phyloP scores from a whole-genome alignment of 2,888 invertebrate species.

The Drosophila parthenogenetica region DNA sequence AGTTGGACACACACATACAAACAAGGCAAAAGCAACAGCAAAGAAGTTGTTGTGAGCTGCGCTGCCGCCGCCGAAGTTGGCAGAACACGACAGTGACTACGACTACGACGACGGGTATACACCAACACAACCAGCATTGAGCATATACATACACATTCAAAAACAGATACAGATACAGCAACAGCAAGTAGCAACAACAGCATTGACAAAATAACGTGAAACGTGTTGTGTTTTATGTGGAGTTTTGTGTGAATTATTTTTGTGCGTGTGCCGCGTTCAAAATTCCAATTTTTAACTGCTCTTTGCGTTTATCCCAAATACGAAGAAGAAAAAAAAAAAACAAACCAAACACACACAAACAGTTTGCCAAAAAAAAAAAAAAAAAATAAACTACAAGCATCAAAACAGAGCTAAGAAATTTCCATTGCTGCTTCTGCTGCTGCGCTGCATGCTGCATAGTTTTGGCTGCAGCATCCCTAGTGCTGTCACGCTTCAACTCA shows the following conservation, averaged over 20 bases:
- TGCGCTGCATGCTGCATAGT: conserved; percentile 34
- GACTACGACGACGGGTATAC: conserved; percentile 39
- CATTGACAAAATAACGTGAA: conserved; percentile 53
- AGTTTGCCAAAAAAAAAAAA: conserved; percentile 1
- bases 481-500: conserved; percentile 58
- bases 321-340: conserved; percentile 9
- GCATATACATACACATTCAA: conserved; percentile 55
- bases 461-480: conserved; percentile 57
- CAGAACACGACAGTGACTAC: conserved; percentile 44
- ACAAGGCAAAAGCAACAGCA: conserved; percentile 31
- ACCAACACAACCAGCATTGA: conserved; percentile 59
- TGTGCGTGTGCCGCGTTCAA: conserved; percentile 41
- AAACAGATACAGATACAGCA: conserved; percentile 41
- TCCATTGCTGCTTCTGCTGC: conserved; percentile 21
- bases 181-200: conserved; percentile 23
- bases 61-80: conserved; percentile 42
- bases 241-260: conserved; percentile 18
- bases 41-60: conserved; percentile 44
- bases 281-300: conserved; percentile 36
- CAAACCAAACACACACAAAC: neutral
- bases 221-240: conserved; percentile 42
- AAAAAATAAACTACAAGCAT: conserved; percentile 22
- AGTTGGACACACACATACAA: conserved; percentile 43
- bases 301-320: conserved; percentile 18
- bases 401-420: conserved; percentile 44